Conservation (phyloP, 2,113 vertebrate species). For the Melanotaenia duboulayi region DNA sequence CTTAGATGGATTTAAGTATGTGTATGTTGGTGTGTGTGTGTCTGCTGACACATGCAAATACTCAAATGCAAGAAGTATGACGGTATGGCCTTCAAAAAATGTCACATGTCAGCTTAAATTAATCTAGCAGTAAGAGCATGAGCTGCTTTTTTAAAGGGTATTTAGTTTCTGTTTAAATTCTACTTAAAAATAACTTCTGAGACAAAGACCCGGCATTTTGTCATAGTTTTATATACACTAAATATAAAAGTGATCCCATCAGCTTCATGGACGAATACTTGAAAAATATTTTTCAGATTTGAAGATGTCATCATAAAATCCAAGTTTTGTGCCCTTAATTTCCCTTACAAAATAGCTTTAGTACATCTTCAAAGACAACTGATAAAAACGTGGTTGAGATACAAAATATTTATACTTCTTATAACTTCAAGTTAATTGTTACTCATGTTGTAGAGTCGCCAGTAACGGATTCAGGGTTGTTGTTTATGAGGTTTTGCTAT, state of each 20-base stretch:
- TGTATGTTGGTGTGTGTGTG: background rate
- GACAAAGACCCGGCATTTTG: background rate
- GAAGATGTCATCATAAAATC: background rate
- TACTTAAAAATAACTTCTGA: no score
- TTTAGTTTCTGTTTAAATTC: conserved; percentile 1
- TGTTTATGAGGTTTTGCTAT: no score
- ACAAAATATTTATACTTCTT: no score
- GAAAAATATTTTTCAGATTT: background rate
- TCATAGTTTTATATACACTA: background rate
- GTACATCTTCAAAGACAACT: background rate
- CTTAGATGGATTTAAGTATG: conserved; percentile 35
- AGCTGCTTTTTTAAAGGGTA: background rate
- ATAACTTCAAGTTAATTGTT: no score
- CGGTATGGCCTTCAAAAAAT: conserved; percentile 37
- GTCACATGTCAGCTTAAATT: conserved; percentile 41
- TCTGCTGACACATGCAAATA: conserved; percentile 15
- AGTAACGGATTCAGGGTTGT: no score
- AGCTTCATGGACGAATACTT: background rate
- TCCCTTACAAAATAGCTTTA: background rate
- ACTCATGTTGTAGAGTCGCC: background rate
- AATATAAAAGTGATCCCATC: background rate
- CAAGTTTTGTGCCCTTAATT: background rate
- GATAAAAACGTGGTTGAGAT: no score
- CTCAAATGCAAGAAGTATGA: conserved; percentile 30
- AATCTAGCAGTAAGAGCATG: background rate